Evolutionary conservation across 2,888 invertebrate genomes (phyloP), one percentile per base, ranked within the genome.

Genomic region (Phanerotoma sp.): DNA sequence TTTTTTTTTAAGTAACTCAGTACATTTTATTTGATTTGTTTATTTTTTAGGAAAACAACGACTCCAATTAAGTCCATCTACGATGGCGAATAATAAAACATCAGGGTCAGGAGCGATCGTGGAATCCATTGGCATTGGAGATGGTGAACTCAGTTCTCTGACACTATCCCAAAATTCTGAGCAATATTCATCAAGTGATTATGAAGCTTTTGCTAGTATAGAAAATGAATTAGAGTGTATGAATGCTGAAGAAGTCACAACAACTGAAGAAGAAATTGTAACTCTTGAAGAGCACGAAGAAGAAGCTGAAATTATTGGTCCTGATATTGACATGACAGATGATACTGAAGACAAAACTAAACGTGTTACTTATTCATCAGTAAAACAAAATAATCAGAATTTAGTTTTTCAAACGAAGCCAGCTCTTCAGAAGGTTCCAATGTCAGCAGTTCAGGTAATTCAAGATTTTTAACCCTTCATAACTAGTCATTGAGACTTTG

Each of bases 131-230:
- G 65, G 67, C 30, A 58, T 74, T 15, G 71, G 60, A 3, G 77
- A 77, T 40, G 65, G 66, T 9, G 77, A 78, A 46, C 60, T 77
- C 4, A 72, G 70, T 53, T 69, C 71, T 37, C 59, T 77, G 41
- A 68, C 63, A 38, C 57, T 77, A 9, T 64, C 74, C 1, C 66
- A 68, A 28, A 54, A 55, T 7, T 22, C 57, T 3, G 77, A 76
- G 52, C 75, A 74, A 40, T 77, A 72, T 56, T 52, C 66, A 1
- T 62, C 71, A 4, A 68, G 66, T 45, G 79, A 79, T 25, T 77
- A 78, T 61, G 79, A 79, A 57, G 71, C 76, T 11, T 69, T 79
- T 33, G 78, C 74, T n/a, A 75, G 73, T 50, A 77, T 79, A 52
- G 74, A 79, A 61, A 75, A 77, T 0, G 79, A 79, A 60, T 62